Evolutionary conservation across 2,113 vertebrate species (phyloP).

Genomic region (Salminus brasiliensis): DNA sequence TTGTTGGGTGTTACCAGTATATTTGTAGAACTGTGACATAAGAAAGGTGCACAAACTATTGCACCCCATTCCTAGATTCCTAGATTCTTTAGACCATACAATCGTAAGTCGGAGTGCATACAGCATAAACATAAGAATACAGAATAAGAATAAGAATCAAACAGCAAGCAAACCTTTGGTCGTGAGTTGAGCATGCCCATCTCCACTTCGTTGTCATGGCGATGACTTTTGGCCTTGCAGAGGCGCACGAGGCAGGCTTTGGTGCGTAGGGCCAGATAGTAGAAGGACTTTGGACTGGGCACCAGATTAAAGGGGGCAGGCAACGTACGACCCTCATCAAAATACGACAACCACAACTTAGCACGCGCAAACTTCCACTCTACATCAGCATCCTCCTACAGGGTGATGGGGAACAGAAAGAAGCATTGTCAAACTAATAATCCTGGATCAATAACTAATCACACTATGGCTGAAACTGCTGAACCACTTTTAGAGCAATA

Average conservation of each 20-base stretch:
- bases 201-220: slow-evolving; percentile 89
- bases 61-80: too few species aligned
- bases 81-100: too few species aligned
- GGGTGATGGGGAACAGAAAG: neutral
- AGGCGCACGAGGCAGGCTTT: slow-evolving; percentile 90
- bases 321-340: slow-evolving; percentile 94
- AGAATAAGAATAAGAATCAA: too few species aligned
- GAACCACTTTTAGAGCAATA: slow-evolving; percentile 1
- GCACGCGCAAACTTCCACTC: slow-evolving; percentile 98
- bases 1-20: too few species aligned
- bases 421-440: neutral
- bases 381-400: slow-evolving; percentile 93
- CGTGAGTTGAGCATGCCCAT: slow-evolving; percentile 95
- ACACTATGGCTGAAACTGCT: neutral
- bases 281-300: slow-evolving; percentile 97
- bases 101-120: too few species aligned
- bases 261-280: slow-evolving; percentile 92
- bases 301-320: slow-evolving; percentile 96
- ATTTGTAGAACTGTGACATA: too few species aligned
- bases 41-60: too few species aligned
- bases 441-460: slow-evolving; percentile 12
- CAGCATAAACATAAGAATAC: too few species aligned
- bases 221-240: slow-evolving; percentile 90
- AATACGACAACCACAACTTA: slow-evolving; percentile 97
- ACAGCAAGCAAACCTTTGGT: too few species aligned